Evolutionary conservation across 1,140 invertebrate species (phyloP).

Genomic region (Portunus trituberculatus): DNA sequence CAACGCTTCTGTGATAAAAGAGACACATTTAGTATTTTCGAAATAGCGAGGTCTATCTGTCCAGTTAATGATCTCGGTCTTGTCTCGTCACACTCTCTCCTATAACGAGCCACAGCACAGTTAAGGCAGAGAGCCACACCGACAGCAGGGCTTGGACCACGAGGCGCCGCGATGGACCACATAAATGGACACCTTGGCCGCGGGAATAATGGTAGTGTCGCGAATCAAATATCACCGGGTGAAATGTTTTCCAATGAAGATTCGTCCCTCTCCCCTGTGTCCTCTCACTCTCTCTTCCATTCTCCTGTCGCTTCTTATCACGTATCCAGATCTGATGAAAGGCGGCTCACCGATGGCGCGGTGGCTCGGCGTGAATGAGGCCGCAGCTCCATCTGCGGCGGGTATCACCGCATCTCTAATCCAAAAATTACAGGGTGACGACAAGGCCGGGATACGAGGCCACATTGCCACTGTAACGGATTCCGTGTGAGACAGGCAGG

Average conservation of each 20-base stretch:
- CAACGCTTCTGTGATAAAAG: not conserved
- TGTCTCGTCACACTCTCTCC: not conserved
- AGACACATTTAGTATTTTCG: not conserved
- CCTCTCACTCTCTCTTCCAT: conserved; percentile 52
- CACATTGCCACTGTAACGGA: conserved; percentile 45
- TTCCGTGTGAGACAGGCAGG: not conserved
- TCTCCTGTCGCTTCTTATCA: conserved; percentile 60
- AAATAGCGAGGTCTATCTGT: not conserved
- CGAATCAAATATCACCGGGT: conserved; percentile 39
- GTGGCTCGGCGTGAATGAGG: not conserved
- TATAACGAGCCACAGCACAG: not conserved
- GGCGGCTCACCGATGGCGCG: not conserved
- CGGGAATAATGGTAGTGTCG: conserved; percentile 44
- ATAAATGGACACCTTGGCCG: not conserved
- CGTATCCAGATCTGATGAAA: conserved; percentile 48
- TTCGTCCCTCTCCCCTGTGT: not conserved
- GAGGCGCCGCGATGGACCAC: not conserved
- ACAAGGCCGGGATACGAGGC: not conserved
- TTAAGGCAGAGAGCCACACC: too few species aligned
- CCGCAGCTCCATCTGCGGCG: not conserved
- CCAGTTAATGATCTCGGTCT: not conserved
- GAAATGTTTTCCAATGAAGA: conserved; percentile 57
- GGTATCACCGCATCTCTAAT: conserved; percentile 67
- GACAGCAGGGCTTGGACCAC: not conserved
- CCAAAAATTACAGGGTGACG: conserved; percentile 65